These are phyloP conservation scores for Tachina lurida DNA, from an alignment of 2,888 invertebrate genomes.

Conservation along the genomic window DNA sequence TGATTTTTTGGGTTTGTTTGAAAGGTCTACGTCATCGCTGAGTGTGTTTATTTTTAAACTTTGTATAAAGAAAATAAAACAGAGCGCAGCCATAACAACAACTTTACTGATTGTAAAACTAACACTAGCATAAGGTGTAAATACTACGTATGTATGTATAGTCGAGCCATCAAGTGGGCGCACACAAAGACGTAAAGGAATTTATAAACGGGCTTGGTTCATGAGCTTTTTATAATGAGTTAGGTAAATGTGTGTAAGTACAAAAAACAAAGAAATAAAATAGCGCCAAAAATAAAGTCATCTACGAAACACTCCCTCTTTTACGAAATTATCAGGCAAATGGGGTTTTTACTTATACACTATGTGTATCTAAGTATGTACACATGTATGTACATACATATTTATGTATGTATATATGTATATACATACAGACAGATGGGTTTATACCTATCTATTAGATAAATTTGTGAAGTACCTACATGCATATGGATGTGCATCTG, in stretches of 20 bases:
- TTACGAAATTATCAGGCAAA: constrained; percentile 60
- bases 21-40: constrained; percentile 68
- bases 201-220: constrained; percentile 67
- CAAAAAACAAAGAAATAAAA: constrained; percentile 9
- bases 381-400: no score
- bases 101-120: constrained; percentile 19
- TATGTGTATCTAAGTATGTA: constrained; percentile 4
- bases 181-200: constrained; percentile 19
- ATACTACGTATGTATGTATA: neutral
- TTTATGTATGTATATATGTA: no score
- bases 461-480: no score
- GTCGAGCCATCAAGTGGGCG: no score
- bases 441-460: no score
- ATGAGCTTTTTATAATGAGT: neutral
- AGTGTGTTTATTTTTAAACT: constrained; percentile 64
- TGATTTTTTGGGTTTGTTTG: constrained; percentile 70
- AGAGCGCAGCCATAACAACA: constrained; percentile 54
- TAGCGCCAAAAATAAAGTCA: constrained; percentile 57
- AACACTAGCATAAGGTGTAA: neutral
- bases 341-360: constrained; percentile 27
- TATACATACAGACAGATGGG: no score
- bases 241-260: constrained; percentile 3
- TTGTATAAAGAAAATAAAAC: constrained; percentile 12
- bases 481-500: no score
- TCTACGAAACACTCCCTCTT: constrained; percentile 67